Percentiles rank a stretch among this genome's conserved stretches.
These are phyloP conservation scores for Drosophila jambulina DNA, from an alignment of 1,140 invertebrate genomes.

Conservation along the genomic window DNA sequence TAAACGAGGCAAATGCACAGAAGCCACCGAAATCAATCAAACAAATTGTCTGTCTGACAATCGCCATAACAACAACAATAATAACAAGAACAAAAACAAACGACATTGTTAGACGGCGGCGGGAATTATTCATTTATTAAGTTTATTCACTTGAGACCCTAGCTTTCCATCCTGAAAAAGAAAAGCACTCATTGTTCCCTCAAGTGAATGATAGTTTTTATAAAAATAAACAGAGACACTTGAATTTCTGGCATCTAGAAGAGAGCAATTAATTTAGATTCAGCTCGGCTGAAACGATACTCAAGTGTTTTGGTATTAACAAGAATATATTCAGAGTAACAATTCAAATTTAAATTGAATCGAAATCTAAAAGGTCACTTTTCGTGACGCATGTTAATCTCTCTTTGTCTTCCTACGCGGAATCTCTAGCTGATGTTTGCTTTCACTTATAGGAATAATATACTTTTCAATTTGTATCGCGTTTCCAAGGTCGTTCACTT, in stretches of 20 bases:
- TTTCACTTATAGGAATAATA: neutral
- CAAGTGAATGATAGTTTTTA: conserved; percentile 19
- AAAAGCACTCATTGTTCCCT: conserved; percentile 14
- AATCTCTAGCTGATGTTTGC: neutral
- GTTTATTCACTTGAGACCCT: conserved; percentile 12
- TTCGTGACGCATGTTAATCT: neutral
- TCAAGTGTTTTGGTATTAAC: neutral
- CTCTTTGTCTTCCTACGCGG: neutral
- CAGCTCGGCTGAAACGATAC: neutral
- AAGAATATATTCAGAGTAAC: neutral
- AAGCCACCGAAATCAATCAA: conserved; percentile 66
- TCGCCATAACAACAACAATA: conserved; percentile 4
- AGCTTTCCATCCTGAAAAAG: conserved; percentile 8
- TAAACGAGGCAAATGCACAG: conserved; percentile 31
- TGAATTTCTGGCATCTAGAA: conserved; percentile 4
- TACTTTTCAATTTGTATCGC: conserved; percentile 12
- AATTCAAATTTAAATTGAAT: neutral
- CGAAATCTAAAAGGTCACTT: neutral
- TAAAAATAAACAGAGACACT: conserved; percentile 1
- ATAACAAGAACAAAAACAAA: conserved; percentile 5
- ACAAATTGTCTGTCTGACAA: conserved; percentile 38
- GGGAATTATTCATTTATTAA: conserved; percentile 29
- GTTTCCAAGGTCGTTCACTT: conserved; percentile 31
- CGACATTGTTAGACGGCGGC: conserved; percentile 20
- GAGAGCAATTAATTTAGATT: conserved; percentile 6